A percentile compares a stretch with the other conserved stretches of the same genome.
These are phyloP conservation scores for Drosophila sechellia DNA, from an alignment of 1,140 invertebrate genomes.

Conservation along the genomic window DNA sequence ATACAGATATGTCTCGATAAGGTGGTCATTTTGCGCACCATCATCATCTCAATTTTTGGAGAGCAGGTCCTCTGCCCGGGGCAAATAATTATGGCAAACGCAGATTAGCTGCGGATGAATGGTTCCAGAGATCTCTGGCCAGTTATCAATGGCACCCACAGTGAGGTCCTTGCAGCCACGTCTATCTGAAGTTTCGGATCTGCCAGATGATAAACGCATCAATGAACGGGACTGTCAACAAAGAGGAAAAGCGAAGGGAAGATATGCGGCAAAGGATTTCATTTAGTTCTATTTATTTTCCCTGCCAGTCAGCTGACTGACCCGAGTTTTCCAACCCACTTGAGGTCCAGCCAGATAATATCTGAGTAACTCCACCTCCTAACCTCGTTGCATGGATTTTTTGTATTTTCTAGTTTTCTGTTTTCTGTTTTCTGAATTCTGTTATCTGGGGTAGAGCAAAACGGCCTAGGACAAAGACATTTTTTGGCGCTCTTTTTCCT, in stretches of 20 bases:
- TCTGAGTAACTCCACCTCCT: slow-evolving; percentile 35
- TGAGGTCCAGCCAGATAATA: slow-evolving; percentile 72
- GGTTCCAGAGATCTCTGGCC: slow-evolving; percentile 13
- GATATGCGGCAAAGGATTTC: slow-evolving; percentile 48
- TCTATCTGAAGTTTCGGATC: slow-evolving; percentile 59
- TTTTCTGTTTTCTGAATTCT: slow-evolving; percentile 10
- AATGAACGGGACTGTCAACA: slow-evolving; percentile 75
- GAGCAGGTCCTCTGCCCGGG: slow-evolving; percentile 22
- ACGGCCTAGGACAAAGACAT: slow-evolving; percentile 38
- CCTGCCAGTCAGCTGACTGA: slow-evolving; percentile 65
- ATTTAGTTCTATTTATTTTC: slow-evolving; percentile 45
- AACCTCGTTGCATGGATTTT: slow-evolving; percentile 21
- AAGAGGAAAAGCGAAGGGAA: slow-evolving; percentile 3
- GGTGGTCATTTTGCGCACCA: slow-evolving; percentile 68
- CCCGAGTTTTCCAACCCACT: slow-evolving; percentile 46
- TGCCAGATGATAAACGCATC: slow-evolving; percentile 66
- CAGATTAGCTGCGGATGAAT: slow-evolving; percentile 74
- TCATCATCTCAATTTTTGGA: slow-evolving; percentile 55
- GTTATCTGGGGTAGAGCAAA: slow-evolving; percentile 51
- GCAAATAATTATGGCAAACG: slow-evolving; percentile 71
- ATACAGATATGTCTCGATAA: slow-evolving; percentile 56
- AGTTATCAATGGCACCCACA: slow-evolving; percentile 70
- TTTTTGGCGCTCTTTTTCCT: slow-evolving; percentile 76
- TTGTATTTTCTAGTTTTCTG: slow-evolving; percentile 6
- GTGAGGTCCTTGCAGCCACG: slow-evolving; percentile 22